Conservation (phyloP, 1,140 invertebrate genomes). For the Theocolax elegans region DNA sequence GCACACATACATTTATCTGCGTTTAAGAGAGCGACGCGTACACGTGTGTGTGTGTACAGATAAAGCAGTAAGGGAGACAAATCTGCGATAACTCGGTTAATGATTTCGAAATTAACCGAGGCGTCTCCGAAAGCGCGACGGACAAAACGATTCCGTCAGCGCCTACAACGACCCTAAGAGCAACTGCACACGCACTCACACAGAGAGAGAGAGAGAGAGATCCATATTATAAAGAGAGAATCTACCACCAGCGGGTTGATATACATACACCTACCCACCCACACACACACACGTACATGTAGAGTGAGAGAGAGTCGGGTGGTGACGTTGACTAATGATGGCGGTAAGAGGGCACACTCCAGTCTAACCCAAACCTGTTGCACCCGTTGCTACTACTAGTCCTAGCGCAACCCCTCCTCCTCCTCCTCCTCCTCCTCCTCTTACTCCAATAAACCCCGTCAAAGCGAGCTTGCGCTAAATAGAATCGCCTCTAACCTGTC, state of each 20-base stretch:
- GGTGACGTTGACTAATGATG: constrained; percentile 70
- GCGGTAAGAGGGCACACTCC: constrained; percentile 66
- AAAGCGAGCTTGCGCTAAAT: constrained; percentile 64
- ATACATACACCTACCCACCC: too few relatives aligned
- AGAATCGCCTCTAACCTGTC: constrained; percentile 54
- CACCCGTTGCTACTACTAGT: too few relatives aligned
- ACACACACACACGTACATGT: neutral
- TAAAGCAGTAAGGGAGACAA: too few relatives aligned
- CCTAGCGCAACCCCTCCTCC: constrained; percentile 23
- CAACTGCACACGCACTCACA: neutral
- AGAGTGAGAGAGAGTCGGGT: constrained; percentile 37
- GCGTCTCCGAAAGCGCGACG: neutral
- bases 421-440: neutral
- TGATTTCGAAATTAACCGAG: constrained; percentile 25
- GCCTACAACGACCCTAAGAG: too few relatives aligned
- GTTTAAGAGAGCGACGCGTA: neutral
- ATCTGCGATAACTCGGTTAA: too few relatives aligned
- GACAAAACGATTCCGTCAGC: constrained; percentile 28
- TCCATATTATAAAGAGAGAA: too few relatives aligned
- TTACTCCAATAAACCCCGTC: constrained; percentile 48
- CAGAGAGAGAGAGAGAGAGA: constrained; percentile 7
- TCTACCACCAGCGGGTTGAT: neutral
- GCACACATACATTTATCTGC: neutral
- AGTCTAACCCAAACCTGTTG: constrained; percentile 67
- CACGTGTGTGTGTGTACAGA: too few relatives aligned